Base-by-base conservation (phyloP, 2,113 vertebrate genomes). In the Myiagra hebetior region DNA sequence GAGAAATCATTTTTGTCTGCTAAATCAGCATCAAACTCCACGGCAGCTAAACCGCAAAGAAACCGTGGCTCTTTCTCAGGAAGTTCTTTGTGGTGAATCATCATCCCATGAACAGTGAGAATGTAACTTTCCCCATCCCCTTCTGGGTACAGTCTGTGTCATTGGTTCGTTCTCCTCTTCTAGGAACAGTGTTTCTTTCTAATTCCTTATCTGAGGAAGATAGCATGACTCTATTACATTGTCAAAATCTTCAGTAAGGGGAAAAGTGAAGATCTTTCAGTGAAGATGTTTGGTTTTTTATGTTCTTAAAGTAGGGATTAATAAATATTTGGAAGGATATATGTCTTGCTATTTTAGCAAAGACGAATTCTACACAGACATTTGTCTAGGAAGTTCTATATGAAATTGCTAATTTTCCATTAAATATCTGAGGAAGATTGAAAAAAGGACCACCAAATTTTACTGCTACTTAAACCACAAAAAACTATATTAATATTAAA, bases 1-100 rank as follows among this genome's bases (percentile, higher is more conserved):
- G n/a, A 65, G 28, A 72, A 81, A 39, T 55, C 0, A 44, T 64
- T 91, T 95, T 70, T 86, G 68, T 91, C 56, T 91, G 35, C 80
- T 81, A 88, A 49, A 85, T 91, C 55, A 65, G 52, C 64, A 56
- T 59, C 39, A 16, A 89, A 20, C 50, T 67, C 59, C 21, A 22
- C 53, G 50, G 59, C 50, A 39, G 55, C 79, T 84, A 77, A 94
- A 94, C 91, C 75, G 6, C 85, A 87, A 53, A 95, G 88, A 10
- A 67, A 5, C 41, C 8, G 3, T 55, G 26, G 30, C 21, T 59
- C 64, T 87, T 72, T 84, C 63, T 85, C 83, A 81, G 68, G 79
- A 92, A 92, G 88, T 89, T 62, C 49, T 95, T 75, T 63, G 91
- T 69, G 60, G 60, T 95, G 94, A 91, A 44, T 95, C 91, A 93